A percentile compares a stretch with the other conserved stretches of the same genome.
phyloP scores from a whole-genome alignment of 2,113 vertebrate species.

The Epinephelus fuscoguttatus region DNA sequence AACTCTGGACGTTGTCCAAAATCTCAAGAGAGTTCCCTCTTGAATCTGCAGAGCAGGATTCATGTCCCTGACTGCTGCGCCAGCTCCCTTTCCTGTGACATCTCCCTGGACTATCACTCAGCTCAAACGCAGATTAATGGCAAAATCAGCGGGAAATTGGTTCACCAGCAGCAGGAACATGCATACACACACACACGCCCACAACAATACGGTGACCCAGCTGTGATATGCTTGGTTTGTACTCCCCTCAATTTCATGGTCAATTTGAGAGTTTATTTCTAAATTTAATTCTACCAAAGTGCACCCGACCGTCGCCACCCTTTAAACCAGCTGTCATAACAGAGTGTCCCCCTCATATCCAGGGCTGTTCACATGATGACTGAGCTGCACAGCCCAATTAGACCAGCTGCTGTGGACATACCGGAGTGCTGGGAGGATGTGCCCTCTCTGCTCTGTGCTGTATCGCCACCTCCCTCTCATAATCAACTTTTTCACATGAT shows the following conservation, averaged over 20 bases:
- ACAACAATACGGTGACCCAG: slow-evolving; percentile 16
- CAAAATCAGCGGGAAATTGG: neutral
- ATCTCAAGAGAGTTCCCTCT: slow-evolving; percentile 16
- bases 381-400: slow-evolving; percentile 59
- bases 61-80: slow-evolving; percentile 33
- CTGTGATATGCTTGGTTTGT: slow-evolving; percentile 45
- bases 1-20: slow-evolving; percentile 18
- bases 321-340: slow-evolving; percentile 77
- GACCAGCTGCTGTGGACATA: slow-evolving; percentile 72
- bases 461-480: slow-evolving; percentile 21
- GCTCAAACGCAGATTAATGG: slow-evolving; percentile 30
- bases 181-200: neutral
- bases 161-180: slow-evolving; percentile 20
- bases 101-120: slow-evolving; percentile 47
- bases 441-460: slow-evolving; percentile 32
- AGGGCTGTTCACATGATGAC: slow-evolving; percentile 62
- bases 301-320: slow-evolving; percentile 44
- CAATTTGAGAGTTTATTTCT: slow-evolving; percentile 77
- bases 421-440: slow-evolving; percentile 41
- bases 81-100: slow-evolving; percentile 44
- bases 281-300: slow-evolving; percentile 73
- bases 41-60: slow-evolving; percentile 18
- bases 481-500: slow-evolving; percentile 32
- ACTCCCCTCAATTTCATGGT: slow-evolving; percentile 66
- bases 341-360: slow-evolving; percentile 54